phyloP scores from a whole-genome alignment of 2,797 vertebrate genomes.

The Megaceryle alcyon region DNA sequence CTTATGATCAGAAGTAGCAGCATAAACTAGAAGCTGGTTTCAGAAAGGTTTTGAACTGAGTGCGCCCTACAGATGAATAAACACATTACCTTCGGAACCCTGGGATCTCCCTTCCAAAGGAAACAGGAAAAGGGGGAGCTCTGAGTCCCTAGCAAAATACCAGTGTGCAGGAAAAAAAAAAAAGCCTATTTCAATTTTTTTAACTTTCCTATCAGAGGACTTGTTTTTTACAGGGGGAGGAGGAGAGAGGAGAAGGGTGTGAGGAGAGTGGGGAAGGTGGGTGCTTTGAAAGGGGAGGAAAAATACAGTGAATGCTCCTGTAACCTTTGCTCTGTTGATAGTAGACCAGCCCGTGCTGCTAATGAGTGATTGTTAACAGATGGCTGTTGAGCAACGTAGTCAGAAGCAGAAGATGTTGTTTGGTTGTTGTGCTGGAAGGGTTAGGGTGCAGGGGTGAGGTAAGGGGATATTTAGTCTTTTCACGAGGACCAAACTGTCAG shows the following conservation, averaged over 20 bases:
- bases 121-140: slow-evolving; percentile 92
- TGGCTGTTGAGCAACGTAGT: slow-evolving; percentile 50
- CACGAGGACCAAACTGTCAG: slow-evolving; percentile 11
- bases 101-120: slow-evolving; percentile 86
- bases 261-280: slow-evolving; percentile 28
- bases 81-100: slow-evolving; percentile 89
- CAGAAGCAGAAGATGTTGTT: slow-evolving; percentile 51
- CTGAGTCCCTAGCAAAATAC: slow-evolving; percentile 89
- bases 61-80: slow-evolving; percentile 86
- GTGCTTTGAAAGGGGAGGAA: slow-evolving; percentile 23
- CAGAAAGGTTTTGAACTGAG: slow-evolving; percentile 76
- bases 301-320: slow-evolving; percentile 68
- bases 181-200: slow-evolving; percentile 79
- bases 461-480: slow-evolving; percentile 63
- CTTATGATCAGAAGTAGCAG: slow-evolving; percentile 33
- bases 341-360: slow-evolving; percentile 78
- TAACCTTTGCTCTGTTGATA: slow-evolving; percentile 78
- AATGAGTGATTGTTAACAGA: slow-evolving; percentile 72
- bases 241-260: neutral
- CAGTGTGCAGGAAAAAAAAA: slow-evolving; percentile 65
- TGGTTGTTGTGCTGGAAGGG: slow-evolving; percentile 35
- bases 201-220: slow-evolving; percentile 81
- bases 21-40: slow-evolving; percentile 51
- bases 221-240: neutral
- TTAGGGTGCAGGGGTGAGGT: slow-evolving; percentile 65